Percentiles rank a stretch among this genome's conserved stretches.
phyloP scores from a whole-genome alignment of 2,797 vertebrate species.

The Scyliorhinus canicula region DNA sequence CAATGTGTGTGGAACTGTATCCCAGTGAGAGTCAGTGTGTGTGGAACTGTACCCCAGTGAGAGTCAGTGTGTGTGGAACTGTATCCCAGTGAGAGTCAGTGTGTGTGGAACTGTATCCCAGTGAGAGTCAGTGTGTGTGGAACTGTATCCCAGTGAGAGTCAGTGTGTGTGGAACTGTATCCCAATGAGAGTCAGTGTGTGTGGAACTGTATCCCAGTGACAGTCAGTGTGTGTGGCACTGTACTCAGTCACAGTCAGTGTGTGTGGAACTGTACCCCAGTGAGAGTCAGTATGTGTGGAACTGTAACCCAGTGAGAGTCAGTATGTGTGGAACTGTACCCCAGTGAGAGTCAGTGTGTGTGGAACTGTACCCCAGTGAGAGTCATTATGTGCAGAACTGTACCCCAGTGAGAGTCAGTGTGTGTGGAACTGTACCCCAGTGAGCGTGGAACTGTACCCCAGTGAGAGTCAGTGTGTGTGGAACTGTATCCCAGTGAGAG shows the following conservation, averaged over 20 bases:
- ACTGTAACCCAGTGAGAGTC: not conserved
- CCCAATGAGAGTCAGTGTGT: not conserved
- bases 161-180: not conserved
- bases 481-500: not conserved
- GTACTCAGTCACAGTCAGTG: not conserved
- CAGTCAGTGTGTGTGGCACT: not conserved
- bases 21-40: constrained; percentile 3
- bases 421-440: not conserved
- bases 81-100: not conserved
- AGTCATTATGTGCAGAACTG: not conserved
- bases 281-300: not conserved
- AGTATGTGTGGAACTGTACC: not conserved
- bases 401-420: not conserved
- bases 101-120: not conserved
- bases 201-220: not conserved
- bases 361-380: not conserved
- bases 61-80: not conserved
- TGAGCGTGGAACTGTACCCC: not conserved
- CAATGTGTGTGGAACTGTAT: not conserved
- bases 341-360: not conserved
- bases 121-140: not conserved
- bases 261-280: not conserved
- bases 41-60: not conserved
- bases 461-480: not conserved
- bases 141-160: not conserved